Percentiles rank a stretch among this genome's conserved stretches.
Evolutionary conservation across 2,888 invertebrate species (phyloP).

Genomic region (Standfussiana lucernea): DNA sequence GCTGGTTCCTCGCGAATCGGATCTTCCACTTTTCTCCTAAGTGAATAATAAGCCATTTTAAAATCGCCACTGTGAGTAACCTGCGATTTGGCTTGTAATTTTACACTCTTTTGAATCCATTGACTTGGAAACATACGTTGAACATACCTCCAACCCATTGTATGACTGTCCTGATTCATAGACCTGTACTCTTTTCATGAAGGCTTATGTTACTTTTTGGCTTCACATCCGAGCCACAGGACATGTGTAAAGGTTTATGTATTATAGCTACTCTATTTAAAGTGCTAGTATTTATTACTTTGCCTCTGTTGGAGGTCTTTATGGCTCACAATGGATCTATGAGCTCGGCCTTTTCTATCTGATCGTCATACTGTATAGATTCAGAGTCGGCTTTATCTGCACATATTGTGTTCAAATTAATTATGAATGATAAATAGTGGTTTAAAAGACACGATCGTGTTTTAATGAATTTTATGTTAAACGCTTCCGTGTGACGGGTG

Average conservation of each 20-base stretch:
- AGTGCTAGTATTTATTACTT: conserved; percentile 50
- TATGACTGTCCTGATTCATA: conserved; percentile 44
- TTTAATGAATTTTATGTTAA: conserved; percentile 9
- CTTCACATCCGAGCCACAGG: conserved; percentile 21
- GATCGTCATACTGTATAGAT: conserved; percentile 29
- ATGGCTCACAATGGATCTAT: conserved; percentile 21
- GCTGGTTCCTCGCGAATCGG: conserved; percentile 35
- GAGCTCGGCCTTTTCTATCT: conserved; percentile 3
- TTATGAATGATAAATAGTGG: neutral
- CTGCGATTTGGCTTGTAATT: conserved; percentile 32
- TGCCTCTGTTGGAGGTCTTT: conserved; percentile 62
- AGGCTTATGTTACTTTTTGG: conserved; percentile 40
- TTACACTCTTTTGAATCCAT: conserved; percentile 44
- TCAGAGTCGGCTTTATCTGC: conserved; percentile 9
- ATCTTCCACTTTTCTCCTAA: conserved; percentile 47
- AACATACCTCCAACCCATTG: conserved; percentile 20
- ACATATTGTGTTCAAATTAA: conserved; percentile 11
- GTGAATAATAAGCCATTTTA: conserved; percentile 56
- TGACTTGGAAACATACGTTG: conserved; percentile 20
- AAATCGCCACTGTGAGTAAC: conserved; percentile 32
- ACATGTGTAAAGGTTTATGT: conserved; percentile 41
- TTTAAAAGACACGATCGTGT: neutral
- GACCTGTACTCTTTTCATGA: conserved; percentile 33
- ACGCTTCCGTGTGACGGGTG: conserved; percentile 21
- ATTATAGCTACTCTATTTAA: conserved; percentile 46